Evolutionary conservation across 2,888 invertebrate genomes (phyloP).

Genomic region (Ganaspis brasiliensis): DNA sequence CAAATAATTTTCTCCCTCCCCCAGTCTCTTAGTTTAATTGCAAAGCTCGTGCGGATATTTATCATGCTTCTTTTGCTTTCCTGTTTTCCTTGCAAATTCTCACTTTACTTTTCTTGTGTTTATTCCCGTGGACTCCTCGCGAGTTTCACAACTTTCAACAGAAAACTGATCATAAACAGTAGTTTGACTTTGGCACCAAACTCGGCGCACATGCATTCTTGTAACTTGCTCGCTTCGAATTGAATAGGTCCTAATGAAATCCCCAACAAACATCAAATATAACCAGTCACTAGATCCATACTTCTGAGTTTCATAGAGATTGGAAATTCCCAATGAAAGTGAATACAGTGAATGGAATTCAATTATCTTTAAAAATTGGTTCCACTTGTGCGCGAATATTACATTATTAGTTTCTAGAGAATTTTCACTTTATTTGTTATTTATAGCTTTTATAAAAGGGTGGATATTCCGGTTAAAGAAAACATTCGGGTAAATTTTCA

Average conservation of each 20-base stretch:
- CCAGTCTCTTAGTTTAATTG: slow-evolving; percentile 5
- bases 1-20: background rate
- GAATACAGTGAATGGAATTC: no score
- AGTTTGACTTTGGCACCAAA: slow-evolving; percentile 12
- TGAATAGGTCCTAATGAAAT: slow-evolving; percentile 40
- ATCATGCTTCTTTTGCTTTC: background rate
- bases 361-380: no score
- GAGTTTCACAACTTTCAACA: background rate
- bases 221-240: slow-evolving; percentile 21
- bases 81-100: background rate
- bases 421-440: no score
- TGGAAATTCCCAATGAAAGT: no score
- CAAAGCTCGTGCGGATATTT: background rate
- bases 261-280: background rate
- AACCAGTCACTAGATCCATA: no score
- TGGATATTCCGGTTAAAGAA: no score
- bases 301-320: no score
- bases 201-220: slow-evolving; percentile 24
- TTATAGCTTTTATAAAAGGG: no score
- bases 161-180: slow-evolving; percentile 37
- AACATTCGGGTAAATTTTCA: no score
- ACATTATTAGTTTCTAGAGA: no score
- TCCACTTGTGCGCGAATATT: no score
- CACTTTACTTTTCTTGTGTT: slow-evolving; percentile 29
- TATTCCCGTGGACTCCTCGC: slow-evolving; percentile 21